Evolutionary conservation across 1,140 invertebrate genomes (phyloP).

Genomic region (Drosophila nannoptera): DNA sequence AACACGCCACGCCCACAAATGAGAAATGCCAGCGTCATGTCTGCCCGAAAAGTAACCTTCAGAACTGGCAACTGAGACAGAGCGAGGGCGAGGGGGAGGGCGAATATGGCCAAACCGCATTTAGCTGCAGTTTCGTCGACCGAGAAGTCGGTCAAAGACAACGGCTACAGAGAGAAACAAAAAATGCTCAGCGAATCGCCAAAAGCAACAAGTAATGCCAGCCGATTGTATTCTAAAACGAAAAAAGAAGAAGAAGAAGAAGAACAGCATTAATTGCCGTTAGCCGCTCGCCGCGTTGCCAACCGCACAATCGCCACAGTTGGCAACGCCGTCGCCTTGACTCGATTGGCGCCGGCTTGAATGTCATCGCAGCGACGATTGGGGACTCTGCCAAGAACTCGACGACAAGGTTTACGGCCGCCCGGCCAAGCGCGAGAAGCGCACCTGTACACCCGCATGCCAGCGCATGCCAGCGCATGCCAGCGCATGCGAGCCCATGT

Average conservation of each 20-base stretch:
- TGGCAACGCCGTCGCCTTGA: constrained; percentile 33
- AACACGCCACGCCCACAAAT: background rate
- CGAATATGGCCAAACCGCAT: constrained; percentile 4
- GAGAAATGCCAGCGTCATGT: constrained; percentile 11
- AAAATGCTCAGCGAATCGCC: constrained; percentile 20
- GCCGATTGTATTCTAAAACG: background rate
- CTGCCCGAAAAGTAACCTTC: background rate
- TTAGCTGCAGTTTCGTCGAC: constrained; percentile 27
- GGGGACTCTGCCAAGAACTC: constrained; percentile 31
- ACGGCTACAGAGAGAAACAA: constrained; percentile 34
- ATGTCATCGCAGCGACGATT: constrained; percentile 44
- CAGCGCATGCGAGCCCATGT: too few relatives aligned
- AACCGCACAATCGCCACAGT: constrained; percentile 29
- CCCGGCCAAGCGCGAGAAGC: too few relatives aligned
- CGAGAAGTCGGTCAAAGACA: constrained; percentile 70
- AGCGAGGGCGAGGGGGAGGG: background rate
- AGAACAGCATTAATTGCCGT: constrained; percentile 61
- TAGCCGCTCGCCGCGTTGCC: constrained; percentile 39
- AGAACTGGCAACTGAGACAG: background rate
- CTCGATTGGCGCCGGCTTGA: constrained; percentile 45
- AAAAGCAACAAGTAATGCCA: constrained; percentile 29
- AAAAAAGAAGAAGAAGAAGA: too few relatives aligned
- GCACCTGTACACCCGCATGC: too few relatives aligned
- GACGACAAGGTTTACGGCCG: constrained; percentile 8
- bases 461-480: too few relatives aligned